phyloP scores from a whole-genome alignment of 2,797 vertebrate genomes.

The Xenopus petersii region DNA sequence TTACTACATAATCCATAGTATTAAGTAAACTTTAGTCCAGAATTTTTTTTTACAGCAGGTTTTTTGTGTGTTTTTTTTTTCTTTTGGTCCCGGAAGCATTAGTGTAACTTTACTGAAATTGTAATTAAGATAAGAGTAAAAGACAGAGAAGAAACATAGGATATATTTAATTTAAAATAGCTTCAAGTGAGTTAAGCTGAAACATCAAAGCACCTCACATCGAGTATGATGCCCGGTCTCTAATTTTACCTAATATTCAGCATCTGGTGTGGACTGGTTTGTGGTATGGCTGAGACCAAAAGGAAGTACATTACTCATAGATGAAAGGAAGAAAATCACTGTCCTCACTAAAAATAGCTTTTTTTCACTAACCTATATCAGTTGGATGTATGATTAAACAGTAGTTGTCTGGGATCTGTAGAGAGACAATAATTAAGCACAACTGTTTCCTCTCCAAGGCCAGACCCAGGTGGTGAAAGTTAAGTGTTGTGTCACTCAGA shows the following conservation, averaged over 20 bases:
- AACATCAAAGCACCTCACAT: constrained; percentile 60
- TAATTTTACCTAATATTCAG: constrained; percentile 65
- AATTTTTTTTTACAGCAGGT: not conserved
- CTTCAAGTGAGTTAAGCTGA: constrained; percentile 62
- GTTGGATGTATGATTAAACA: constrained; percentile 67
- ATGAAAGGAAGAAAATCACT: constrained; percentile 68
- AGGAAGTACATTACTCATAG: constrained; percentile 65
- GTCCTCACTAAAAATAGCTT: constrained; percentile 67
- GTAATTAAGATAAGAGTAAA: constrained; percentile 59
- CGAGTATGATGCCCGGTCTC: constrained; percentile 58
- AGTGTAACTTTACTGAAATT: constrained; percentile 63
- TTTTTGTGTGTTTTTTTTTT: not conserved
- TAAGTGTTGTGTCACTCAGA: constrained; percentile 73
- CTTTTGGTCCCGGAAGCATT: constrained; percentile 40
- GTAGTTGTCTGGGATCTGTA: constrained; percentile 61
- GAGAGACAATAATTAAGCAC: constrained; percentile 71
- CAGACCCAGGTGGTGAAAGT: constrained; percentile 74
- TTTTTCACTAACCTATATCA: constrained; percentile 64
- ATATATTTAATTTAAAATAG: constrained; percentile 61
- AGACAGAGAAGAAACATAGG: constrained; percentile 51
- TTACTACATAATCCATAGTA: too few species aligned
- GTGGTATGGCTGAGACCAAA: constrained; percentile 63
- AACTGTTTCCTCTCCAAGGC: constrained; percentile 67
- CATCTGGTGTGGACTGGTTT: constrained; percentile 61
- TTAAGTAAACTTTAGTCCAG: too few species aligned